Evolutionary conservation across 2,797 vertebrate genomes (phyloP).

Genomic region (Brachymystax lenok): DNA sequence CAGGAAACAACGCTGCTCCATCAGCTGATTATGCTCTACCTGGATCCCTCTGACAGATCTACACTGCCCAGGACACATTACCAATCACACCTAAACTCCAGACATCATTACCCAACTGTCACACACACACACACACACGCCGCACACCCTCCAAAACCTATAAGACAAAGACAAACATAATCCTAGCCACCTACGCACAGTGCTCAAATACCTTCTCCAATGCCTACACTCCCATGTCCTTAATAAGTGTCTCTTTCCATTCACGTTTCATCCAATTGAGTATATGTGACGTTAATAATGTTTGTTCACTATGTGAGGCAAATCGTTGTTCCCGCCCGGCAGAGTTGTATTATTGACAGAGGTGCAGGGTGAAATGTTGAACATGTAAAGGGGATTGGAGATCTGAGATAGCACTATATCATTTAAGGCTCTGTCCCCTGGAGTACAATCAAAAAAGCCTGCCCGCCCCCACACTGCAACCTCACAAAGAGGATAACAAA

Average conservation of each 20-base stretch:
- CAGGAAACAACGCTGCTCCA: not conserved
- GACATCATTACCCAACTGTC: slow-evolving; percentile 17
- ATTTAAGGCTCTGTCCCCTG: slow-evolving; percentile 19
- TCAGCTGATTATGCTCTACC: slow-evolving; percentile 1
- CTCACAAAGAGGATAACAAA: slow-evolving; percentile 31
- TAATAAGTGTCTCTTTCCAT: too few relatives aligned
- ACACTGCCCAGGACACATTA: not conserved
- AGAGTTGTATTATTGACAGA: not conserved
- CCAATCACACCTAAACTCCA: slow-evolving; percentile 13
- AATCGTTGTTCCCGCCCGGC: not conserved
- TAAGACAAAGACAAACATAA: slow-evolving; percentile 9
- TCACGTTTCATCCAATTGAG: not conserved
- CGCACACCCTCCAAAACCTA: slow-evolving; percentile 2
- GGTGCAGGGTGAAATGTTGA: slow-evolving; percentile 3
- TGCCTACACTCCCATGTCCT: too few relatives aligned
- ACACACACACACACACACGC: slow-evolving; percentile 20
- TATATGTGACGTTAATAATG: not conserved
- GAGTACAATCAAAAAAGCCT: slow-evolving; percentile 23
- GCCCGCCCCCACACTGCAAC: slow-evolving; percentile 26
- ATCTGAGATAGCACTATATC: slow-evolving; percentile 6
- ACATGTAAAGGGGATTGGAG: slow-evolving; percentile 12
- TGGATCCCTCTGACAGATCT: slow-evolving; percentile 2
- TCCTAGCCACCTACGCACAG: not conserved
- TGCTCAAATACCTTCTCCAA: too few relatives aligned
- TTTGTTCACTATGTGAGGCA: not conserved